Evolutionary conservation across 2,797 vertebrate genomes (phyloP).

Genomic region (Mormyrus hasselquistii): DNA sequence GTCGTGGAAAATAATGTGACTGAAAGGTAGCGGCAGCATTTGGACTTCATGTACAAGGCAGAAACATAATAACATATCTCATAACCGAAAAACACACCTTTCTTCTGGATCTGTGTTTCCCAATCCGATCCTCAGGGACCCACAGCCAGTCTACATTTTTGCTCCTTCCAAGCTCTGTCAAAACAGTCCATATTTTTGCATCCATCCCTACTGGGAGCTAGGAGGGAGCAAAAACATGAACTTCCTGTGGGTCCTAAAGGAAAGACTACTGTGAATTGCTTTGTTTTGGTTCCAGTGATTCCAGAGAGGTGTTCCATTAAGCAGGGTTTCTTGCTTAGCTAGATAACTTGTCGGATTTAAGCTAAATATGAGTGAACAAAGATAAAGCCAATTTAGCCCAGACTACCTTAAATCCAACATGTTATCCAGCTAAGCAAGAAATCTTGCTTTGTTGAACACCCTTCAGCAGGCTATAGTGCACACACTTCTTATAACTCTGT

Average conservation of each 20-base stretch:
- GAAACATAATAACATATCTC: neutral
- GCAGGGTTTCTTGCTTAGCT: neutral
- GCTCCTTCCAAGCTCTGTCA: neutral
- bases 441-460: neutral
- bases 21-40: neutral
- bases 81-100: neutral
- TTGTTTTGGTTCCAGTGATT: neutral
- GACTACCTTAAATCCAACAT: neutral
- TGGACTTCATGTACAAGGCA: neutral
- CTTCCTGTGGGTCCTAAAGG: neutral
- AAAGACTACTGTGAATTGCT: neutral
- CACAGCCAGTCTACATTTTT: neutral
- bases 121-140: neutral
- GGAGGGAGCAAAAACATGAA: neutral
- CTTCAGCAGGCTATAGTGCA: neutral
- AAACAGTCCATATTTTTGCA: neutral
- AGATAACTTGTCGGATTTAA: neutral
- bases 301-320: neutral
- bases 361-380: neutral
- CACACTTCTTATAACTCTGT: neutral
- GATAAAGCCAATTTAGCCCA: neutral
- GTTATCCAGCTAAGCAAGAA: neutral
- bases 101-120: neutral
- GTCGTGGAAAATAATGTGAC: neutral
- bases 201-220: neutral